Percentiles rank a stretch among this genome's conserved stretches.
These are phyloP conservation scores for Liasis olivaceus DNA, from an alignment of 2,797 vertebrate species.

Conservation along the genomic window DNA sequence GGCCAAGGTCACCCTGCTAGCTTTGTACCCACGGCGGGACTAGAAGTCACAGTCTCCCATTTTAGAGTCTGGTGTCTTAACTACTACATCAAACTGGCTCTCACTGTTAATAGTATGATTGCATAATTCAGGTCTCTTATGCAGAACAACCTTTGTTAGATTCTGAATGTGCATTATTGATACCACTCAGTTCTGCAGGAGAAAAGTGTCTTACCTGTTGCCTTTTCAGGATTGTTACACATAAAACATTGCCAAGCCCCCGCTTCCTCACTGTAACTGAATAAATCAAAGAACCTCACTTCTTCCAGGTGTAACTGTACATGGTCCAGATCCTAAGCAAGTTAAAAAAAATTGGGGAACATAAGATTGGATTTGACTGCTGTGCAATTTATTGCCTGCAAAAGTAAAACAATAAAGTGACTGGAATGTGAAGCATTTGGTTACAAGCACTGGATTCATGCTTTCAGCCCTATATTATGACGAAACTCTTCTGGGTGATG, in stretches of 20 bases:
- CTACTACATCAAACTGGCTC: background rate
- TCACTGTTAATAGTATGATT: background rate
- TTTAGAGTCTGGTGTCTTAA: background rate
- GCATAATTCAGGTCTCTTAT: background rate
- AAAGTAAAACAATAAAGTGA: background rate
- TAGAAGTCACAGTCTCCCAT: no score
- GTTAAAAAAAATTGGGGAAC: constrained; percentile 27
- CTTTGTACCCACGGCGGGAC: no score
- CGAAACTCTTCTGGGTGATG: background rate
- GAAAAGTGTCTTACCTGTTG: constrained; percentile 78
- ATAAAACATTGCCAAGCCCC: constrained; percentile 94
- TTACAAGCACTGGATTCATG: background rate
- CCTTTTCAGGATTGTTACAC: constrained; percentile 97
- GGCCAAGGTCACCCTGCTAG: no score
- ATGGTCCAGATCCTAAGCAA: constrained; percentile 85
- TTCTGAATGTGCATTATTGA: background rate
- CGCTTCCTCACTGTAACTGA: constrained; percentile 89
- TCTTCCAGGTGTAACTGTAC: constrained; percentile 90
- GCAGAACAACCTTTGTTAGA: background rate
- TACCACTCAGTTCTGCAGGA: background rate
- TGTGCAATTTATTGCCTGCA: background rate
- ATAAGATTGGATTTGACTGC: background rate
- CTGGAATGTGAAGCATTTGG: background rate
- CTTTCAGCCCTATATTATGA: background rate
- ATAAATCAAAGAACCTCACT: constrained; percentile 94